These are phyloP conservation scores for Nansenia antarctica DNA, from an alignment of 2,113 vertebrate genomes.

Conservation along the genomic window DNA sequence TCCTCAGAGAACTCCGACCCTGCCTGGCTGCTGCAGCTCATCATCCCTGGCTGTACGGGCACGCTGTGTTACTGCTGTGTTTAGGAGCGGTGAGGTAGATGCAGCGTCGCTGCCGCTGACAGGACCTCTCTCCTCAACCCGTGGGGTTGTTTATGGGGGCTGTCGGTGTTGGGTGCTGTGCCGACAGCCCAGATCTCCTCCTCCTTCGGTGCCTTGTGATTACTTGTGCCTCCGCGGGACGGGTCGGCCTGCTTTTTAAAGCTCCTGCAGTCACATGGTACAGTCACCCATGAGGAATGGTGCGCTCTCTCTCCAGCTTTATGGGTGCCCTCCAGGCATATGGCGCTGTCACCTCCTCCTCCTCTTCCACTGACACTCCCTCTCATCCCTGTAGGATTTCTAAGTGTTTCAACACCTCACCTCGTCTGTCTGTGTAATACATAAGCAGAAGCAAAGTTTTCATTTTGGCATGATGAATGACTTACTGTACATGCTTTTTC, in stretches of 20 bases:
- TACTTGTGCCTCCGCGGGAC: constrained; percentile 63
- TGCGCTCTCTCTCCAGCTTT: constrained; percentile 63
- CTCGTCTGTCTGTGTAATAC: constrained; percentile 25
- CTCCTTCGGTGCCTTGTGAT: constrained; percentile 56
- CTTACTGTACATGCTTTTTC: neutral
- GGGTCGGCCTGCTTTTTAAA: constrained; percentile 72
- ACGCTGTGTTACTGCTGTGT: neutral
- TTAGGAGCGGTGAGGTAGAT: neutral
- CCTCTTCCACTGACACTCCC: constrained; percentile 56
- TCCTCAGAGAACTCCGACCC: constrained; percentile 72
- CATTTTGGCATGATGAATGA: constrained; percentile 29
- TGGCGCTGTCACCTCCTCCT: constrained; percentile 68
- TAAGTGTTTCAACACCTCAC: constrained; percentile 48
- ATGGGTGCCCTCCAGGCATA: constrained; percentile 67
- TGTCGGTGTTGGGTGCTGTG: constrained; percentile 51
- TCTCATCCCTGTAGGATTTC: constrained; percentile 55
- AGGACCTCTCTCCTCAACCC: neutral
- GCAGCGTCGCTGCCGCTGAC: neutral
- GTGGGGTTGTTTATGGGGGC: constrained; percentile 40
- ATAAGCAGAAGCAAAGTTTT: constrained; percentile 39
- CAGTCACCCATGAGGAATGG: constrained; percentile 68
- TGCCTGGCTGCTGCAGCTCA: constrained; percentile 69
- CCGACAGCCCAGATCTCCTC: constrained; percentile 60
- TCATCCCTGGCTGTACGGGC: constrained; percentile 19
- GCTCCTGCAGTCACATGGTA: constrained; percentile 67